Conservation (phyloP, 2,797 vertebrate genomes). For the Columba guinea region DNA sequence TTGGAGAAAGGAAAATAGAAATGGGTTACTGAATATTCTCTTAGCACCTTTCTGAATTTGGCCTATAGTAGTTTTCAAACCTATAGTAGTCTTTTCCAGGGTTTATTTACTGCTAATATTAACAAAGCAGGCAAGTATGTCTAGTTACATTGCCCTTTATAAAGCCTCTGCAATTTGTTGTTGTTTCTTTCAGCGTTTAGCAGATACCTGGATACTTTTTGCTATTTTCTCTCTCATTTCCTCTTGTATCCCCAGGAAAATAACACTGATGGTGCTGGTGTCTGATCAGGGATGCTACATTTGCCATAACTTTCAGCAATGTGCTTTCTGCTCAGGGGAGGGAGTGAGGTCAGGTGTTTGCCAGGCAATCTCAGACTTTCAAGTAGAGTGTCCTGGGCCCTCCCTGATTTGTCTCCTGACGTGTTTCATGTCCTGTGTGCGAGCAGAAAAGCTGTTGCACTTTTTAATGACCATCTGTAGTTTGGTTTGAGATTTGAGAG, state of each 20-base stretch:
- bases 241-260: background rate
- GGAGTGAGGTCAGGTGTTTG: background rate
- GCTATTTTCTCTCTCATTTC: background rate
- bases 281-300: background rate
- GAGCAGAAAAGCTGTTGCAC: background rate
- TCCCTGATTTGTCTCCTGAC: background rate
- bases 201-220: background rate
- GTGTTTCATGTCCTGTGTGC: background rate
- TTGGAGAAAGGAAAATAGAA: background rate
- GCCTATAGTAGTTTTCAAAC: background rate
- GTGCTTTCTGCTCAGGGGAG: background rate
- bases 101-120: background rate
- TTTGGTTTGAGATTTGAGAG: background rate
- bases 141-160: background rate
- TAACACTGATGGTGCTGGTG: background rate
- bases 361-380: fast-evolving
- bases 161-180: background rate
- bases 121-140: background rate
- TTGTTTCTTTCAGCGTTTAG: background rate
- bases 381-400: background rate
- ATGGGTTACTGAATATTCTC: background rate
- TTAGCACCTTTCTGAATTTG: background rate
- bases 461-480: background rate
- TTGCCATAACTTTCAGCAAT: background rate
- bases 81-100: background rate